Evolutionary conservation across 2,113 vertebrate genomes (phyloP).

Genomic region (Xenotilapia caudafasciata): DNA sequence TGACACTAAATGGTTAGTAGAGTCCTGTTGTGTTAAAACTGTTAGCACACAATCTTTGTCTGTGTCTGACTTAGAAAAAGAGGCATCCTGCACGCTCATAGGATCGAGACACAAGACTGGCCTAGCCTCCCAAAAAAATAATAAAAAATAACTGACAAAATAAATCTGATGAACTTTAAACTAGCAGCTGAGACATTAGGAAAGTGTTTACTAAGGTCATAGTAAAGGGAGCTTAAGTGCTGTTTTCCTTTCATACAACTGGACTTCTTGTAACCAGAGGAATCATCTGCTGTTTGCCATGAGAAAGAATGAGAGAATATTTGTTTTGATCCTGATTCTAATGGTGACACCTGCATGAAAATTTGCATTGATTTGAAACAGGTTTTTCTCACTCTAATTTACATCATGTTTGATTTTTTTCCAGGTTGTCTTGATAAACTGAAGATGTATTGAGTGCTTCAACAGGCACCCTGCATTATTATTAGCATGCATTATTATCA

Average conservation of each 20-base stretch:
- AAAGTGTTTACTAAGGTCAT: not conserved
- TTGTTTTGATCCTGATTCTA: not conserved
- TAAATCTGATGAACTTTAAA: not conserved
- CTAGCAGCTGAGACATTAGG: not conserved
- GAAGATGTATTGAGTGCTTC: not conserved
- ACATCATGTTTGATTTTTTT: not conserved
- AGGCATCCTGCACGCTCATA: not conserved
- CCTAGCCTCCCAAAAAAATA: not conserved
- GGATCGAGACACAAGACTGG: not conserved
- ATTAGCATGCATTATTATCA: not conserved
- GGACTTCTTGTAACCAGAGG: not conserved
- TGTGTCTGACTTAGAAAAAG: not conserved
- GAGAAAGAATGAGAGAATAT: not conserved
- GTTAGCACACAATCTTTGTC: not conserved
- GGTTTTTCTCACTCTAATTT: not conserved
- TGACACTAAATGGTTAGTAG: not conserved
- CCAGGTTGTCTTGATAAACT: not conserved
- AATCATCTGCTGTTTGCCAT: not conserved
- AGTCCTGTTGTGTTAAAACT: not conserved
- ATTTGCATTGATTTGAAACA: fast-evolving
- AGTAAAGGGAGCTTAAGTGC: not conserved
- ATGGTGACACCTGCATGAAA: not conserved
- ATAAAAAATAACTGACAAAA: not conserved
- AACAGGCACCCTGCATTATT: not conserved
- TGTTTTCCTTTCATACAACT: not conserved